phyloP scores from a whole-genome alignment of 1,140 invertebrate species.

The Drosophila oshimai region DNA sequence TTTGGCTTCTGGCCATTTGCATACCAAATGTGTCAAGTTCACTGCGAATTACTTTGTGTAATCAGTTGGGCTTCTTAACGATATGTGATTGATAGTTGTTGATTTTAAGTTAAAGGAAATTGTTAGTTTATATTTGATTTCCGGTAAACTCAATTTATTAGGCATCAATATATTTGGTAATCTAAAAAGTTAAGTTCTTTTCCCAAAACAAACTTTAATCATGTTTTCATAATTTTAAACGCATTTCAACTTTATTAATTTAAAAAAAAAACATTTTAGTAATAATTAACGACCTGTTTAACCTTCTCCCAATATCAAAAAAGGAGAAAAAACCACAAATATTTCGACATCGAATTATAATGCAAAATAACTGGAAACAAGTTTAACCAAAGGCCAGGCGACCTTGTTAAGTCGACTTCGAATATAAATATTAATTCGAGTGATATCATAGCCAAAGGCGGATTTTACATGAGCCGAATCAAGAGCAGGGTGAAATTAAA shows the following conservation, averaged over 20 bases:
- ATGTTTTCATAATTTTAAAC: not conserved
- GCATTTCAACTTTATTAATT: not conserved
- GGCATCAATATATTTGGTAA: too few relatives aligned
- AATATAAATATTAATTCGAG: slow-evolving; percentile 45
- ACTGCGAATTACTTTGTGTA: slow-evolving; percentile 25
- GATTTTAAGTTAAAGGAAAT: not conserved
- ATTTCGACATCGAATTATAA: slow-evolving; percentile 37
- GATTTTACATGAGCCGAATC: slow-evolving; percentile 31
- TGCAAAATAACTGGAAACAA: slow-evolving; percentile 42
- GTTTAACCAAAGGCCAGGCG: slow-evolving; percentile 42
- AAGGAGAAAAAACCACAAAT: slow-evolving; percentile 5
- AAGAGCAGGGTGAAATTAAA: slow-evolving; percentile 9
- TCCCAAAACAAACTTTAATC: too few relatives aligned
- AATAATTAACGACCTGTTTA: slow-evolving; percentile 8
- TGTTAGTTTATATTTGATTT: not conserved
- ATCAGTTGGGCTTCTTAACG: not conserved
- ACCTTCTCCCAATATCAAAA: slow-evolving; percentile 4
- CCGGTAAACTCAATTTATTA: too few relatives aligned
- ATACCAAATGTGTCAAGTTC: slow-evolving; percentile 66
- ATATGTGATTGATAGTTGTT: slow-evolving; percentile 5
- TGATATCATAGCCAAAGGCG: slow-evolving; percentile 49
- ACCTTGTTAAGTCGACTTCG: slow-evolving; percentile 56
- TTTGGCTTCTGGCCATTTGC: slow-evolving; percentile 49
- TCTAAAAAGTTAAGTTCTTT: too few relatives aligned
- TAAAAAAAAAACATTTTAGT: not conserved